These are phyloP conservation scores for Melanaphis sacchari DNA, from an alignment of 1,140 invertebrate genomes.

Conservation along the genomic window DNA sequence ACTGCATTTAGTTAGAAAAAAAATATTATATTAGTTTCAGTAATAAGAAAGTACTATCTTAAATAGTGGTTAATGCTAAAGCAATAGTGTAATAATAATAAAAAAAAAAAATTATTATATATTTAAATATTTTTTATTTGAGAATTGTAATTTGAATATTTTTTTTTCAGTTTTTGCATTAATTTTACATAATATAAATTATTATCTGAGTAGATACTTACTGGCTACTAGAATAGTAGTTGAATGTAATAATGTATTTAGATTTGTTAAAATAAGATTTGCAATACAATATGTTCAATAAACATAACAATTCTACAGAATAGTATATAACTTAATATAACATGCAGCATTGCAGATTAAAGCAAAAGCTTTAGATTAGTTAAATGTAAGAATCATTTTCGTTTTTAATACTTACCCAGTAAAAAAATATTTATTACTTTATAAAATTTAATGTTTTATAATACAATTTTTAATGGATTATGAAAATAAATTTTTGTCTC, in stretches of 20 bases:
- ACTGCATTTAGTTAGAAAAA: not conserved
- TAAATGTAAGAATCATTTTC: slow-evolving; percentile 17
- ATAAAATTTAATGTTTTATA: not conserved
- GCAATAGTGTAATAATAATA: slow-evolving; percentile 11
- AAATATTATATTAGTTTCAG: not conserved
- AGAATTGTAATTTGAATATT: too few species aligned
- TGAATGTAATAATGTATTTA: too few species aligned
- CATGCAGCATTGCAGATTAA: not conserved
- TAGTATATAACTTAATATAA: slow-evolving; percentile 8
- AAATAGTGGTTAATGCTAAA: slow-evolving; percentile 1
- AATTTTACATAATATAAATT: too few species aligned
- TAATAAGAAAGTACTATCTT: not conserved
- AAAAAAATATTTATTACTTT: not conserved
- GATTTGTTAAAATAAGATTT: too few species aligned
- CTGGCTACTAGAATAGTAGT: too few species aligned
- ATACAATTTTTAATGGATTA: not conserved
- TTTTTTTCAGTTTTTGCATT: too few species aligned
- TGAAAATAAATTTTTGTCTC: not conserved
- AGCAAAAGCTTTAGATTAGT: slow-evolving; percentile 9
- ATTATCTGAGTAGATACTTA: too few species aligned
- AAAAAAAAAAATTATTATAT: too few species aligned
- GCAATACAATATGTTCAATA: too few species aligned
- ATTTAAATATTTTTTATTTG: too few species aligned
- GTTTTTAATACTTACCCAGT: slow-evolving; percentile 25
- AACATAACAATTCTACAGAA: not conserved